Conservation (phyloP, 1,140 invertebrate genomes). For the Macrobrachium nipponense region DNA sequence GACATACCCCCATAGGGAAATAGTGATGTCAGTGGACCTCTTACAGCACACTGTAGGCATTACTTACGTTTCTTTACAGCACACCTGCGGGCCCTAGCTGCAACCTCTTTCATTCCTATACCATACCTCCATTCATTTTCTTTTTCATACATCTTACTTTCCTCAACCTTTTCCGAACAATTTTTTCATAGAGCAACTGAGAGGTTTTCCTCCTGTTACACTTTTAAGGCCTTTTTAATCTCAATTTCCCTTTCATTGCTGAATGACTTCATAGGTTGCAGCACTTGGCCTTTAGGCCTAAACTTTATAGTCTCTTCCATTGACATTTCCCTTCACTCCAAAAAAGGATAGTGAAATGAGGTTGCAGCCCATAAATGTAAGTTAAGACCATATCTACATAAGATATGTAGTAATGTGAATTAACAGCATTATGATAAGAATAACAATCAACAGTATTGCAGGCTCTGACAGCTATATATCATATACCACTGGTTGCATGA, state of each 20-base stretch:
- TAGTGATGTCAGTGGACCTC: background rate
- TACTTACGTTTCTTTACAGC: background rate
- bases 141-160: no score
- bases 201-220: no score
- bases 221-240: no score
- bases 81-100: background rate
- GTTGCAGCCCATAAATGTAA: constrained; percentile 5
- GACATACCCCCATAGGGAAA: background rate
- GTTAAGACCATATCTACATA: constrained; percentile 1
- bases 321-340: background rate
- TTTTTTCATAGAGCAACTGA: no score
- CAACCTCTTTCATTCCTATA: no score
- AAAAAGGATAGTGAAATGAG: constrained; percentile 5
- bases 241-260: no score
- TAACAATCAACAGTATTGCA: constrained; percentile 3
- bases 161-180: no score
- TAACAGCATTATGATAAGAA: background rate
- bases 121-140: no score
- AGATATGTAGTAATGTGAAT: background rate
- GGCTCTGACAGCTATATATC: background rate
- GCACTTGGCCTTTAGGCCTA: background rate
- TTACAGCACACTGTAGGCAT: background rate
- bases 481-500: background rate
- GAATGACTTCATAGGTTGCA: background rate
- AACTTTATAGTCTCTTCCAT: background rate